Evolutionary conservation across 1,140 invertebrate genomes (phyloP).

Genomic region (Hesperophylax magnus): DNA sequence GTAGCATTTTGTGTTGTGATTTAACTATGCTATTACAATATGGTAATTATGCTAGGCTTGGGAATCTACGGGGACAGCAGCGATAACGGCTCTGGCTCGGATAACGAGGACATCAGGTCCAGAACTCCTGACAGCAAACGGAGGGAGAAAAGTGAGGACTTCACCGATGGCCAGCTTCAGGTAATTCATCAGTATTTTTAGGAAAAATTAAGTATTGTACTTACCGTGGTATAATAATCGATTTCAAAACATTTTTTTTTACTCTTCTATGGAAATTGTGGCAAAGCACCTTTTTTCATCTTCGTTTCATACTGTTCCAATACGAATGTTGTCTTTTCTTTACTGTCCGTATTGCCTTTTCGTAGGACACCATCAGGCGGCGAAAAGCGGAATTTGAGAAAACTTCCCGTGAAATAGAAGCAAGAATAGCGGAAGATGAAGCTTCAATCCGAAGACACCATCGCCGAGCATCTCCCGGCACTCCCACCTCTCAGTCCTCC

Average conservation of each 20-base stretch:
- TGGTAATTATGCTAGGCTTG: conserved; percentile 60
- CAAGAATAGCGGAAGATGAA: conserved; percentile 64
- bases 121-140: conserved; percentile 35
- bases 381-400: conserved; percentile 66
- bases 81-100: conserved; percentile 61
- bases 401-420: conserved; percentile 67
- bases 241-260: no score
- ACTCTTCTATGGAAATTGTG: no score
- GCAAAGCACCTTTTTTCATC: no score
- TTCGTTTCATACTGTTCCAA: no score
- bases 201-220: no score
- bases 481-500: conserved; percentile 7
- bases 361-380: conserved; percentile 66
- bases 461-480: conserved; percentile 26
- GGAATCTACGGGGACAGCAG: conserved; percentile 70
- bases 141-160: conserved; percentile 54
- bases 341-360: neutral
- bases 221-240: no score
- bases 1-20: neutral
- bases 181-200: conserved; percentile 52
- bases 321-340: no score
- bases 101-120: conserved; percentile 54
- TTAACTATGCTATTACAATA: conserved; percentile 17
- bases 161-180: conserved; percentile 67
- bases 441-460: conserved; percentile 52